Conservation (phyloP, 35 echinoderm and acorn worm genomes). For the Apostichopus parvimensis region DNA sequence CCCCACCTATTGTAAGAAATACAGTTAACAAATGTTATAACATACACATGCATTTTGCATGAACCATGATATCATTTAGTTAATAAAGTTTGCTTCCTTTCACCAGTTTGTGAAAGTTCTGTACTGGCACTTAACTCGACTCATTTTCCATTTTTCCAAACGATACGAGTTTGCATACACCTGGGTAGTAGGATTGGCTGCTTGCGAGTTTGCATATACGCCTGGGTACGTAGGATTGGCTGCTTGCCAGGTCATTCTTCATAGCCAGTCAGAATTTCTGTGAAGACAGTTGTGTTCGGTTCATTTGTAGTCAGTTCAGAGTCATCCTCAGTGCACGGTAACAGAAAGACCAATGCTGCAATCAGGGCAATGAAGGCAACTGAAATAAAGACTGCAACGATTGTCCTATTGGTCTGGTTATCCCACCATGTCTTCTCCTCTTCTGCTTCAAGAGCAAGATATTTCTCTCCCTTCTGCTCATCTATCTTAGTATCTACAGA, state of each 20-base stretch:
- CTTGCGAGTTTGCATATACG: too few species aligned
- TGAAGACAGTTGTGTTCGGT: constrained; percentile 1
- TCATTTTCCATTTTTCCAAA: background rate
- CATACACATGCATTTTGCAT: too few species aligned
- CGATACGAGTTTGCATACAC: background rate
- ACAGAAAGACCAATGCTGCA: constrained; percentile 40
- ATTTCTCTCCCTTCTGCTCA: constrained; percentile 35
- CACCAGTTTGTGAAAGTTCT: too few species aligned
- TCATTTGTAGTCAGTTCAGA: background rate
- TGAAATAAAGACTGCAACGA: constrained; percentile 32
- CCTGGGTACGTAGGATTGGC: too few species aligned
- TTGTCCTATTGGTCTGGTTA: constrained; percentile 49
- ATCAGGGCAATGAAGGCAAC: constrained; percentile 51
- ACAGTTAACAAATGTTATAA: too few species aligned
- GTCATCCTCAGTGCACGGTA: constrained; percentile 35
- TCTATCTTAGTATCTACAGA: background rate
- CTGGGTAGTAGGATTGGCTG: too few species aligned
- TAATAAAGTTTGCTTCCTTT: too few species aligned
- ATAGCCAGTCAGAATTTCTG: background rate
- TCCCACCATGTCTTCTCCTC: constrained; percentile 49
- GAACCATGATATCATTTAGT: too few species aligned
- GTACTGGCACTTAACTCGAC: background rate
- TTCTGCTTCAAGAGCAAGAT: constrained; percentile 7
- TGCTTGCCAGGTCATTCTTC: background rate
- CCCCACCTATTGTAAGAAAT: too few species aligned